Conservation (phyloP, 1,140 invertebrate species). For the Cyclina sinensis region DNA sequence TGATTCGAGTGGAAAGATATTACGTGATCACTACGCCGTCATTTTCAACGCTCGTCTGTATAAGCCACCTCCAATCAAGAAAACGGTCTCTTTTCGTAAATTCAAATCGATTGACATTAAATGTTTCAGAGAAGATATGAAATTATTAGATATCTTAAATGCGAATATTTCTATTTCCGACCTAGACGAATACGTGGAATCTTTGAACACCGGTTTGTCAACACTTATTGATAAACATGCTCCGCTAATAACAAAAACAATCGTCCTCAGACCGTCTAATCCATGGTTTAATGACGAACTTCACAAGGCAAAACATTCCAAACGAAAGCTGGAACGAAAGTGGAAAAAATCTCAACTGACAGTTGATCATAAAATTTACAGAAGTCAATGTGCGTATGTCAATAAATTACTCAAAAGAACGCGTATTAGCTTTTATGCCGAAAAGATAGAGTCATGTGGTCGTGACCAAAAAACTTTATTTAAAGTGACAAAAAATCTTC, state of each 20-base stretch:
- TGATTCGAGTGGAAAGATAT: slow-evolving; percentile 60
- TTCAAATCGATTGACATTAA: background rate
- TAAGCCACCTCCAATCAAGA: slow-evolving; percentile 38
- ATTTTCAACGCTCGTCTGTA: background rate
- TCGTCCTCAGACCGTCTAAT: slow-evolving; percentile 43
- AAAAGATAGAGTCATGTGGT: slow-evolving; percentile 37
- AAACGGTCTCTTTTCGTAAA: slow-evolving; percentile 52
- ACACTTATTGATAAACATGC: too few species aligned
- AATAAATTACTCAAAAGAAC: slow-evolving; percentile 22
- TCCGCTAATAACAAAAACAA: background rate
- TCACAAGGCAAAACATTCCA: slow-evolving; percentile 26
- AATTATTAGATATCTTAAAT: background rate
- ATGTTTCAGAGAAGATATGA: too few species aligned
- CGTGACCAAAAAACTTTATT: slow-evolving; percentile 56
- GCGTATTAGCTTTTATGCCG: slow-evolving; percentile 41
- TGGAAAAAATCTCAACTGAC: too few species aligned
- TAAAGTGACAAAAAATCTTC: slow-evolving; percentile 47
- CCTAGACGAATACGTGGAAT: background rate
- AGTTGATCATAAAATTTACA: too few species aligned
- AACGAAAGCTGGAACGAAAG: too few species aligned
- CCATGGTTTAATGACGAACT: slow-evolving; percentile 62
- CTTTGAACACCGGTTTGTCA: too few species aligned
- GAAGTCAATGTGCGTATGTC: slow-evolving; percentile 42
- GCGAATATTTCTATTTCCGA: background rate
- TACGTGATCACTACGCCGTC: slow-evolving; percentile 62